Base-by-base conservation (phyloP, 2,888 invertebrate species). In the Ctenicera cuprea region DNA sequence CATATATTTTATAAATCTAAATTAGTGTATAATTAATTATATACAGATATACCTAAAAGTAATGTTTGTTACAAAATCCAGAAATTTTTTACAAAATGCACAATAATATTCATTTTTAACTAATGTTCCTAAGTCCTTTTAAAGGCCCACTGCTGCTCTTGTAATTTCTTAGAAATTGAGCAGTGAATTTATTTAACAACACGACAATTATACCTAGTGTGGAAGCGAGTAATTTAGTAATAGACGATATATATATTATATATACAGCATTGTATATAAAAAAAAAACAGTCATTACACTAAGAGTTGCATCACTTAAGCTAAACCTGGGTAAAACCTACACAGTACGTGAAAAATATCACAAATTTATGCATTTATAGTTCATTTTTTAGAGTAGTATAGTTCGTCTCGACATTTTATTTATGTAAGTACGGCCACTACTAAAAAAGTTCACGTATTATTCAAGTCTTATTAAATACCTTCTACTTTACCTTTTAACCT, bases 331-430 rank as follows among this genome's bases (percentile, higher is more conserved):
- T 71, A 64, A 74, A 67, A 68, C 71, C 62, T 74, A 74, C 59
- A 76, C 75, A 77, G 69, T 73, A 74, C 73, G 73, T 76, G 77
- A 76, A 75, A 78, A 77, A 77, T 78, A 77, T 78, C 78, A 77
- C 77, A 73, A 77, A 68, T 74, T 41, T 71, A 74, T 72, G 65
- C 75, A 72, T 63, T 68, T 33, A 63, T 52, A 62, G 62, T 71
- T 65, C 50, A 61, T 62, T 73, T 66, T 48, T 33, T 45, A 74
- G 43, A 63, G 71, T 71, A 75, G 33, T 65, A 43, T 37, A 43
- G 38, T 67, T 68, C 26, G 12, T 41, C 48, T 50, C 41, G 52
- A 72, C 41, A 62, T 64, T 48, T 37, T 37, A 50, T 73, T 65
- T 62, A 65, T 59, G 50, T 76, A 76, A 76, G 76, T 76, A 76